These are phyloP conservation scores for Ceryle rudis DNA, from an alignment of 2,797 vertebrate genomes.

Conservation along the genomic window DNA sequence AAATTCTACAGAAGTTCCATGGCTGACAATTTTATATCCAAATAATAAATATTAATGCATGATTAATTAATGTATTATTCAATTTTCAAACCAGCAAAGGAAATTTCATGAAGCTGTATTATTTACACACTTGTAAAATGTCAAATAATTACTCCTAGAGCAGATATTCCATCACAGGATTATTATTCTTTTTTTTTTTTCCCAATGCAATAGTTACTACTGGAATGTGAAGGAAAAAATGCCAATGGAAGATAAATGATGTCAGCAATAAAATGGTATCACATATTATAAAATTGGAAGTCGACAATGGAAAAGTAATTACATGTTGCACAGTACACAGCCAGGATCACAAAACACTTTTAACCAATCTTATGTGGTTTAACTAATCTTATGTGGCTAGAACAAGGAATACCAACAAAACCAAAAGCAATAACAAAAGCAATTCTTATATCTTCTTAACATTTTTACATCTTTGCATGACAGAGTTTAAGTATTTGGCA, in stretches of 20 bases:
- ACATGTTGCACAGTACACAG: neutral
- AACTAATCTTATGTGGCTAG: neutral
- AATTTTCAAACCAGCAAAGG: neutral
- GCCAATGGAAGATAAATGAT: neutral
- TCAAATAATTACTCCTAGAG: neutral
- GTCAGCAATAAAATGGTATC: neutral
- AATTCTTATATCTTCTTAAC: neutral
- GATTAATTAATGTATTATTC: neutral
- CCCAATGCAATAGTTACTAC: neutral
- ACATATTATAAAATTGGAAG: neutral
- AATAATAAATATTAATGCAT: neutral
- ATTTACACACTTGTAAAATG: neutral
- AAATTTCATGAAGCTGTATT: neutral
- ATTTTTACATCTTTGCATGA: neutral
- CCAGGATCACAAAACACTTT: neutral
- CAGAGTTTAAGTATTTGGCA: neutral
- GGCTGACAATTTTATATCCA: neutral
- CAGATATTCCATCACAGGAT: neutral
- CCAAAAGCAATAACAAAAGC: neutral
- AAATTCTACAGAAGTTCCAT: neutral
- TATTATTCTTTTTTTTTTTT: rapidly evolving
- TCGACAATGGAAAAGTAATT: neutral
- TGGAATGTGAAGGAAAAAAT: neutral
- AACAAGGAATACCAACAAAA: neutral
- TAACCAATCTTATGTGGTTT: neutral